Conservation (phyloP, 1,140 invertebrate species). For the Zaprionus capensis region DNA sequence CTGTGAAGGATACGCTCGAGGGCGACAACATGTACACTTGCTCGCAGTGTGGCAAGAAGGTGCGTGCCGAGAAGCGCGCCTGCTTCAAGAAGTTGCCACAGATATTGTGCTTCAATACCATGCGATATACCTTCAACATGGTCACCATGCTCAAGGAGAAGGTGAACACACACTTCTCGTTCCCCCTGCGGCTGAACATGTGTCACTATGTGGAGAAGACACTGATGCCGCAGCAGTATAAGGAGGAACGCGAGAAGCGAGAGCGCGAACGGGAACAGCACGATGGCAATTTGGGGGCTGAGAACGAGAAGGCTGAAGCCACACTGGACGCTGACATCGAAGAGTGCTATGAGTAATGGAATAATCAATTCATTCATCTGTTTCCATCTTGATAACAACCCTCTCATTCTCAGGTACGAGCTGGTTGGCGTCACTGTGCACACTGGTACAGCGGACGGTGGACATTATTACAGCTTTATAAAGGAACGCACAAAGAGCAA, state of each 20-base stretch:
- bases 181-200: slow-evolving; percentile 96
- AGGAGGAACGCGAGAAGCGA: slow-evolving; percentile 85
- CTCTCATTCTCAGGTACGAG: slow-evolving; percentile 90
- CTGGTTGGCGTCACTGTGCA: slow-evolving; percentile 98
- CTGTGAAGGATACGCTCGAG: slow-evolving; percentile 97
- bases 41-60: slow-evolving; percentile 97
- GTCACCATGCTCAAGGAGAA: slow-evolving; percentile 98
- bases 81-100: slow-evolving; percentile 97
- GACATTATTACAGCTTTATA: slow-evolving; percentile 98
- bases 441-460: slow-evolving; percentile 97
- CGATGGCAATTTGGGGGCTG: slow-evolving; percentile 42
- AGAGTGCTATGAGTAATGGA: slow-evolving; percentile 74
- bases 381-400: slow-evolving; percentile 26
- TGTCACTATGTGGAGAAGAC: slow-evolving; percentile 97
- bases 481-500: slow-evolving; percentile 89
- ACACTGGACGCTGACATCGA: slow-evolving; percentile 70
- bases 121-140: slow-evolving; percentile 99
- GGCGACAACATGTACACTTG: slow-evolving; percentile 99
- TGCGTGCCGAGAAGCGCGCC: slow-evolving; percentile 96
- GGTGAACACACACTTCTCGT: slow-evolving; percentile 98
- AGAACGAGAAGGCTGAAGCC: slow-evolving; percentile 70
- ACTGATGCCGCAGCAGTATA: slow-evolving; percentile 94
- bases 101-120: slow-evolving; percentile 98
- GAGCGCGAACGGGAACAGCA: slow-evolving; percentile 40
- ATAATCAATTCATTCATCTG: neutral